These are phyloP conservation scores for Hydrotaea cyrtoneurina DNA, from an alignment of 2,888 invertebrate species.

Conservation along the genomic window DNA sequence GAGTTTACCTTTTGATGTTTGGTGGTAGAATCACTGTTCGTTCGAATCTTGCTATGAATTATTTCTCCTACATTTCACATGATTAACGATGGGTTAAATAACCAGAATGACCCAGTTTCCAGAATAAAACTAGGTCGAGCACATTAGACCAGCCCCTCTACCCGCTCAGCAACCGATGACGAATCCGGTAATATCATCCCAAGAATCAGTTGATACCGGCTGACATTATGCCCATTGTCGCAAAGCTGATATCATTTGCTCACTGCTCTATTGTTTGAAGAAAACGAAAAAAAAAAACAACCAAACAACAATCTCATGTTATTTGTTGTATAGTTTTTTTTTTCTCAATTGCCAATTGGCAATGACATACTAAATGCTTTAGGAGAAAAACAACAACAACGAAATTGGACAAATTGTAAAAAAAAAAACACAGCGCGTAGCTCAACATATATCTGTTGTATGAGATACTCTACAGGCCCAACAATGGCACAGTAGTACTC, in stretches of 20 bases:
- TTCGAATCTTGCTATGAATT: too few species aligned
- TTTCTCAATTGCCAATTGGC: conserved; percentile 61
- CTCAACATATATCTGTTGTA: background rate
- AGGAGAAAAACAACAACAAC: conserved; percentile 31
- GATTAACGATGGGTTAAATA: too few species aligned
- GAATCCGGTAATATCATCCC: background rate
- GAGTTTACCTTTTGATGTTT: too few species aligned
- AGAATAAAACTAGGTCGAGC: too few species aligned
- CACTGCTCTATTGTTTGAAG: background rate
- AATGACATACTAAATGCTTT: conserved; percentile 63
- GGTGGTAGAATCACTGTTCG: too few species aligned
- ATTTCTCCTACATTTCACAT: too few species aligned
- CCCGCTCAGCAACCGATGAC: too few species aligned
- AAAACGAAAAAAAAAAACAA: background rate
- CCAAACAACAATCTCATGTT: conserved; percentile 12
- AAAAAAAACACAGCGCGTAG: background rate
- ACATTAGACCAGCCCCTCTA: too few species aligned
- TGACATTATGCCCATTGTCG: background rate
- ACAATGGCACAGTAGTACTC: background rate
- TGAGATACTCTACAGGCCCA: background rate
- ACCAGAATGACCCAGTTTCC: too few species aligned
- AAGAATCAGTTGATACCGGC: background rate
- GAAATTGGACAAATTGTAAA: background rate
- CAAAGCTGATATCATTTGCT: background rate
- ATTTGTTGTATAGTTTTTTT: conserved; percentile 41